Percentiles rank a stretch among this genome's conserved stretches.
These are phyloP conservation scores for Plotosus lineatus DNA, from an alignment of 2,113 vertebrate genomes.

Conservation along the genomic window DNA sequence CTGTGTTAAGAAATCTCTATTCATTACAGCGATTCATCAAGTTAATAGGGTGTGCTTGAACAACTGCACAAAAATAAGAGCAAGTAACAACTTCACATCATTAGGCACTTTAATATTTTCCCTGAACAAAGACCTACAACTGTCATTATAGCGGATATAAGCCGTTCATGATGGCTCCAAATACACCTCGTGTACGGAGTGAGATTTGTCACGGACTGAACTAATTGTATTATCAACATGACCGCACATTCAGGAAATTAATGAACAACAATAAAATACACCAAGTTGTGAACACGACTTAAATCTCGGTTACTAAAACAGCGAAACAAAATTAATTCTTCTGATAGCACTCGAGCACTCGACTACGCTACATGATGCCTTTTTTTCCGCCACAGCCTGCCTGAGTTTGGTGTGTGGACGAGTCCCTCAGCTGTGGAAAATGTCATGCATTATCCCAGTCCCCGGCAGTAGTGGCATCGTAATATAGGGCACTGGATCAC, in stretches of 20 bases:
- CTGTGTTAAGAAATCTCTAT: slow-evolving; percentile 47
- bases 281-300: neutral
- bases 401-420: no score
- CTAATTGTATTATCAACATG: slow-evolving; percentile 52
- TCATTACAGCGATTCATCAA: slow-evolving; percentile 60
- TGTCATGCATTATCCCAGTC: no score
- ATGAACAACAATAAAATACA: slow-evolving; percentile 24
- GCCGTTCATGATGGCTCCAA: neutral
- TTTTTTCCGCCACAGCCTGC: no score
- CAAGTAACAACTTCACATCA: slow-evolving; percentile 51
- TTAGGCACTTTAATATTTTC: slow-evolving; percentile 55
- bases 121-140: slow-evolving; percentile 35
- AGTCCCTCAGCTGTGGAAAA: no score
- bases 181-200: neutral
- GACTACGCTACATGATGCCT: neutral
- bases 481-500: no score
- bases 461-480: no score
- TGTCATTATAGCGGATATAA: slow-evolving; percentile 48
- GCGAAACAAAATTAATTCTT: neutral
- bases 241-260: slow-evolving; percentile 35
- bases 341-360: neutral
- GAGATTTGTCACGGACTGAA: slow-evolving; percentile 21
- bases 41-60: slow-evolving; percentile 63
- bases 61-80: slow-evolving; percentile 59
- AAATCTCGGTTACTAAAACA: neutral